These are phyloP conservation scores for Cephus runcator DNA, from an alignment of 2,888 invertebrate species.

Conservation along the genomic window DNA sequence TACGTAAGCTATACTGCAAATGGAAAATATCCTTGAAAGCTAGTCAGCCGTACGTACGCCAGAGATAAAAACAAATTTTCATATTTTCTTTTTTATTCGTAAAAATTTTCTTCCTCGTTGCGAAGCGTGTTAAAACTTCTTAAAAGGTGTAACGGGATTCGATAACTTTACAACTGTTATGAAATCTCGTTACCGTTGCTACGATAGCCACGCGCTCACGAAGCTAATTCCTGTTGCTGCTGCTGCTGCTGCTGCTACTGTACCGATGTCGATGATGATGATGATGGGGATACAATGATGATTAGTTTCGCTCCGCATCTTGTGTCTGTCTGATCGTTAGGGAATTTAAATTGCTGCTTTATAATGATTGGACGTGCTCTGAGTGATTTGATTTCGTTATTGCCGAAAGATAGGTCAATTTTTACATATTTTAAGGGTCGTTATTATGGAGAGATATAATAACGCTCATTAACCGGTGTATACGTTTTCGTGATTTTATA, in stretches of 20 bases:
- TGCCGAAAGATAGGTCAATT: neutral
- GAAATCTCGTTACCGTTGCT: neutral
- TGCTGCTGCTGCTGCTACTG: neutral
- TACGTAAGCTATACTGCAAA: neutral
- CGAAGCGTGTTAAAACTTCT: neutral
- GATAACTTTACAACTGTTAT: neutral
- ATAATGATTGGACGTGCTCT: neutral
- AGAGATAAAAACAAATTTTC: neutral
- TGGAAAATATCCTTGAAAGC: neutral
- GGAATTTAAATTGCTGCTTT: neutral
- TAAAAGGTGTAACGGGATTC: neutral
- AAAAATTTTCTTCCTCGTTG: neutral
- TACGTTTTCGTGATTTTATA: neutral
- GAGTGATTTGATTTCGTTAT: neutral
- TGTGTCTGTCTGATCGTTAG: neutral
- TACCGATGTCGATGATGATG: neutral
- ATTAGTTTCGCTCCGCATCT: neutral
- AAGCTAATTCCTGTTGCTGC: neutral
- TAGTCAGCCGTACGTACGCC: neutral
- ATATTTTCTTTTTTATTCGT: neutral
- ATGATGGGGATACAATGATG: neutral
- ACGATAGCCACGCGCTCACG: neutral
- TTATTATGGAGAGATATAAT: neutral
- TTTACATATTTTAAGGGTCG: neutral
- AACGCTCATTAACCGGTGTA: neutral